These are phyloP conservation scores for Drosophila multiciliata DNA, from an alignment of 2,888 invertebrate species.

Conservation along the genomic window DNA sequence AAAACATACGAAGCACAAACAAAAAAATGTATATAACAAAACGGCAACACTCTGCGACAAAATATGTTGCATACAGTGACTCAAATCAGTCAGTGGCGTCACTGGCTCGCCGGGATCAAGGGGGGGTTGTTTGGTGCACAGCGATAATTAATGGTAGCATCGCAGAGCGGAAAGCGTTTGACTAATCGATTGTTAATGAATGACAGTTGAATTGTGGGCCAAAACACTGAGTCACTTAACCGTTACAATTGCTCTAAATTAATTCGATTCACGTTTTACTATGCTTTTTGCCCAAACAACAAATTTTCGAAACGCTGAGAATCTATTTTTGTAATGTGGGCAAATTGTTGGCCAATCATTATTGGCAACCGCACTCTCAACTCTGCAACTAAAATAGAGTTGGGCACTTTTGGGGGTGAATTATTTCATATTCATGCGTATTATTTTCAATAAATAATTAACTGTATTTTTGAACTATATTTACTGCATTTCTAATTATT, in stretches of 20 bases:
- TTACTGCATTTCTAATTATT: neutral
- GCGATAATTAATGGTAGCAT: constrained; percentile 70
- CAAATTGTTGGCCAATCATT: constrained; percentile 59
- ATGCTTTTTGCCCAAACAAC: constrained; percentile 8
- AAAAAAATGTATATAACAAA: neutral
- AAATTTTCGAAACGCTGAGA: constrained; percentile 16
- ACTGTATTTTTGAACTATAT: neutral
- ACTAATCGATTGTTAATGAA: constrained; percentile 80
- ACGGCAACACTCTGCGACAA: constrained; percentile 32
- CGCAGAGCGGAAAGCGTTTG: constrained; percentile 74
- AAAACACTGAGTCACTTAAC: constrained; percentile 68
- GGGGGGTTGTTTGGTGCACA: constrained; percentile 58
- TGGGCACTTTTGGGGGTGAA: neutral
- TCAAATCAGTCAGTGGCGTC: constrained; percentile 40
- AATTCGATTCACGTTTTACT: constrained; percentile 70
- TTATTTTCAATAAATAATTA: neutral
- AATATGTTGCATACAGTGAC: constrained; percentile 38
- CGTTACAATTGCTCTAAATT: constrained; percentile 72
- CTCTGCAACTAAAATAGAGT: neutral
- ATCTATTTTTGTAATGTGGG: constrained; percentile 48
- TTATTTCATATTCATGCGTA: neutral
- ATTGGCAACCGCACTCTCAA: constrained; percentile 27
- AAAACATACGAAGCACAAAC: constrained; percentile 11
- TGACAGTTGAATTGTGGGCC: constrained; percentile 72
- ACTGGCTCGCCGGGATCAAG: constrained; percentile 43